Evolutionary conservation across 2,113 vertebrate genomes (phyloP).

Genomic region (Anser cygnoides): DNA sequence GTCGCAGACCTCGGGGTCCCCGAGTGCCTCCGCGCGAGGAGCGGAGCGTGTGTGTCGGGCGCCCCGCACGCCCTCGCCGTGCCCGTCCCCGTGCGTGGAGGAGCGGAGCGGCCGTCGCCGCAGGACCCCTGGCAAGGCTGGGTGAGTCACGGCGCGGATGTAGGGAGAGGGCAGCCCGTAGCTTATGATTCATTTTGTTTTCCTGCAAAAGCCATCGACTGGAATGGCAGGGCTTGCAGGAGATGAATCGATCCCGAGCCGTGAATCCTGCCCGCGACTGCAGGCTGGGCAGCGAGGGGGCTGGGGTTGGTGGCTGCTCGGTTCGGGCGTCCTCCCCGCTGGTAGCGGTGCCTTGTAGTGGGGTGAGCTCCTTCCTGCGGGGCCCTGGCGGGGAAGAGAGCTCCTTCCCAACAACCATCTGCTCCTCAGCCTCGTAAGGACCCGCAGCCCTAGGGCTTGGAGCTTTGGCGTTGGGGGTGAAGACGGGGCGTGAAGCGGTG

Average conservation of each 20-base stretch:
- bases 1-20: background rate
- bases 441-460: background rate
- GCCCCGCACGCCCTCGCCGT: too few relatives aligned
- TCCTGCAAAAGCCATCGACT: slow-evolving; percentile 21
- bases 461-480: background rate
- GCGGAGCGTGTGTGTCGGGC: background rate
- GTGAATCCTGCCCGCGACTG: background rate
- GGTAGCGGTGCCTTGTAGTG: background rate
- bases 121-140: background rate
- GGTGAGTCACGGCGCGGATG: slow-evolving; percentile 33
- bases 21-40: background rate
- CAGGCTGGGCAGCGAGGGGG: accelerated
- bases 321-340: background rate
- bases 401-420: background rate
- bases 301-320: accelerated
- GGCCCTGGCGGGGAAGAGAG: too few relatives aligned
- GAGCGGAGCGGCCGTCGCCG: background rate
- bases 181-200: slow-evolving; percentile 69
- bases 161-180: background rate
- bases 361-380: background rate
- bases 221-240: slow-evolving; percentile 49
- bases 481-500: too few relatives aligned
- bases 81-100: background rate
- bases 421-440: background rate
- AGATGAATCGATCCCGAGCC: background rate